Base-by-base conservation (phyloP, 2,113 vertebrate genomes). In the Silurus meridionalis region DNA sequence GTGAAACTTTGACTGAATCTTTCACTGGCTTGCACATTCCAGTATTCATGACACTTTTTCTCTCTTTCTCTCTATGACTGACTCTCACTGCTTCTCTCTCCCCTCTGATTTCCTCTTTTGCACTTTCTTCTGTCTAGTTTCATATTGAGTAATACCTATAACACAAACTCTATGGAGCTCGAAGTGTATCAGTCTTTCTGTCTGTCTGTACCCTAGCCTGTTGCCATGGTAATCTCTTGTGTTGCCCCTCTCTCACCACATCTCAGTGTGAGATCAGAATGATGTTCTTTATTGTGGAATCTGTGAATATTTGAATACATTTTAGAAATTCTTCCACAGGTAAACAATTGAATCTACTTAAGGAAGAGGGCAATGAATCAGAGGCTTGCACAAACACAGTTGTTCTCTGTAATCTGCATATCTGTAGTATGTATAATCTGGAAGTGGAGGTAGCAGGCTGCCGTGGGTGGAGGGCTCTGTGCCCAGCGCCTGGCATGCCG, bases 211-310 rank as follows among this genome's bases (percentile, higher is more conserved):
- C 85, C 88, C 88, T 89, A 60, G 83, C 77, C 83, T 83, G 94
- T 95, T 94, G 92, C 94, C 91, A 92, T 93, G 92, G 92, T 87
- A 91, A 95, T 94, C 77, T 82, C 48, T 88, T 94, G 91, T 94
- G 94, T 94, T 92, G 92, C 89, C 92, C 93, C 87, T 83, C 88
- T 93, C 90, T 88, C 90, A 91, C 92, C 91, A 94, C 93, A 94
- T 94, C 14, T 90, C 90, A 91, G 89, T 91, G 87, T 58, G 84
- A 92, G 92, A 94, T 91, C 91, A 91, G 13, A 72, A 19, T 8
- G 15, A 74, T 52, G 9, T 21, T 23, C 9, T 23, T 74, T 9
- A 23, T 23, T 74, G 71, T 52, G 8, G 19, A 50, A 72, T 11
- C 71, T 74, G 48, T 3, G 37, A 37, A 37, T 52, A 52, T n/a